phyloP scores from a whole-genome alignment of 2,113 vertebrate species.

The Anguilla japonica region DNA sequence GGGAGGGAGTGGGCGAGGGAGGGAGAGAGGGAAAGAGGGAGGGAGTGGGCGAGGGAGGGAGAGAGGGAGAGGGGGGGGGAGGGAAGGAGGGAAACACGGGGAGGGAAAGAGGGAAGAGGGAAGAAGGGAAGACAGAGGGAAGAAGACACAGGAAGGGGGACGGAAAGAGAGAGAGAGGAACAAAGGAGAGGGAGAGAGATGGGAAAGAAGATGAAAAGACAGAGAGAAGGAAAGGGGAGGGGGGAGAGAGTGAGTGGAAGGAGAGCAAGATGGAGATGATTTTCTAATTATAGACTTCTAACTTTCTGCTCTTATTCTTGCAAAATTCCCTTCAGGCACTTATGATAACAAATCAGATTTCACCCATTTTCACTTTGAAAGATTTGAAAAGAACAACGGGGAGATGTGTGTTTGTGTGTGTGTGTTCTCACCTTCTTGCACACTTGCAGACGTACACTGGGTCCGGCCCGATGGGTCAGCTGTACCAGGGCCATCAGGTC shows the following conservation, averaged over 20 bases:
- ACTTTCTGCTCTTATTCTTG: background rate
- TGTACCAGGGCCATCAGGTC: slow-evolving; percentile 90
- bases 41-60: background rate
- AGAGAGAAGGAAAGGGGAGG: too few relatives aligned
- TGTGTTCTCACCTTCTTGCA: slow-evolving; percentile 86
- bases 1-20: too few relatives aligned
- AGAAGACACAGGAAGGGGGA: too few relatives aligned
- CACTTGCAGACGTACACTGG: slow-evolving; percentile 81
- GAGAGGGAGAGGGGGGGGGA: background rate
- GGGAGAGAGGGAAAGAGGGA: background rate
- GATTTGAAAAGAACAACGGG: background rate
- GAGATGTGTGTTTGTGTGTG: background rate
- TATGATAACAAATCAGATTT: background rate
- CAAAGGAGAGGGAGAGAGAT: too few relatives aligned
- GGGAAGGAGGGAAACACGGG: background rate
- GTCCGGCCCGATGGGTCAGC: slow-evolving; percentile 80
- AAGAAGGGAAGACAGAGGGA: too few relatives aligned
- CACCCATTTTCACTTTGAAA: background rate
- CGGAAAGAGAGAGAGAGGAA: too few relatives aligned
- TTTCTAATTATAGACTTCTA: background rate
- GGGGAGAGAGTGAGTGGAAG: too few relatives aligned
- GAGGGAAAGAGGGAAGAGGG: too few relatives aligned
- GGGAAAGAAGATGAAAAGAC: too few relatives aligned
- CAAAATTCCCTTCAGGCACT: background rate
- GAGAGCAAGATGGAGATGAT: background rate